Evolutionary conservation across 2,113 vertebrate species (phyloP), one percentile per base, ranked within the genome.

Genomic region (Pollachius pollachius): DNA sequence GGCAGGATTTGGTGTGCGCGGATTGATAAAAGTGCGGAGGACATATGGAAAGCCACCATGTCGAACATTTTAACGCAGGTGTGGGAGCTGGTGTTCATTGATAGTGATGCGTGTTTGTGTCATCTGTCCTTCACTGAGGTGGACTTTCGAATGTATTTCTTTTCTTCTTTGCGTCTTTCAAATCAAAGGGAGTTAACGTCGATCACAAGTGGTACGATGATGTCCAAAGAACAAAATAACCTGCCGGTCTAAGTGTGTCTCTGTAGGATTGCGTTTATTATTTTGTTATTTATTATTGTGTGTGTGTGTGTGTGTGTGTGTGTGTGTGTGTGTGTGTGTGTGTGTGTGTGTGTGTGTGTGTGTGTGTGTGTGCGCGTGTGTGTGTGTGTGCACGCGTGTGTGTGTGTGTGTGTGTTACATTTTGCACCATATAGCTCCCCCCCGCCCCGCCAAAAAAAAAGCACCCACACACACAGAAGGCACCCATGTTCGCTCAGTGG

Each of bases 21-120:
- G 30, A 34, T 34, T 2, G 30, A 7, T 34, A 34, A 34, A 34
- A 34, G 30, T 4, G 30, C 30, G 75, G 62, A 64, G 73, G 69
- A 72, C 5, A n/a, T 74, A 77, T 68, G 77, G 66, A 77, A 75
- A 71, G 70, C 66, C 73, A 62, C 64, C 18, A 16, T 16, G 48
- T 60, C 13, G 37, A 71, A 71, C 59, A 25, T 66, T 64, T 74
- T 4, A 34, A 34, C 59, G 21, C 59, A 56, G 12, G 21, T 65
- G 34, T 63, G 62, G 71, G 62, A 67, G 52, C 59, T n/a, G 52
- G 1, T 34, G 58, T 54, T 78, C 64, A 79, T 75, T 62, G 69
- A 78, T 74, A 21, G 16, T 62, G 30, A 69, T 63, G 62, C 11
- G 30, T 4, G 30, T 34, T 34, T 34, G 6, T 5, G 30, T 34